Evolutionary conservation across 2,113 vertebrate species (phyloP).

Genomic region (Prochilodus magdalenae): DNA sequence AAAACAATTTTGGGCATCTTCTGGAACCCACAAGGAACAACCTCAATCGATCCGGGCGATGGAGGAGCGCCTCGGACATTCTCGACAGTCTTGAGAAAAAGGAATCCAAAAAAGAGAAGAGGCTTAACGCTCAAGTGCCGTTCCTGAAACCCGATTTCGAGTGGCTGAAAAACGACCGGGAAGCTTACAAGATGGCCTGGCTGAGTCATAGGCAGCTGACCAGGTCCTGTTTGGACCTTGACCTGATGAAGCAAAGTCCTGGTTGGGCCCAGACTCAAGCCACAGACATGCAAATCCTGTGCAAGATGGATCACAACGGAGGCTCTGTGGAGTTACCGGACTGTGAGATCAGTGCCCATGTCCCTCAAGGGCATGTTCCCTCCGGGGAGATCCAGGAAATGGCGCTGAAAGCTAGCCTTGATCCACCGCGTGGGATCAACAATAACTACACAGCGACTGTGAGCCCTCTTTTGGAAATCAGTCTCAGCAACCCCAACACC

Average conservation of each 20-base stretch:
- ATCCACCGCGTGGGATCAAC: conserved; percentile 87
- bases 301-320: conserved; percentile 84
- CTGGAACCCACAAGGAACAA: conserved; percentile 71
- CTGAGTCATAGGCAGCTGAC: conserved; percentile 91
- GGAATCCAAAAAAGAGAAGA: conserved; percentile 60
- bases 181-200: conserved; percentile 96
- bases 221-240: conserved; percentile 90
- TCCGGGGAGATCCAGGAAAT: conserved; percentile 89
- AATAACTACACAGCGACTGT: conserved; percentile 87
- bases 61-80: conserved; percentile 90
- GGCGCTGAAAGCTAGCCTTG: conserved; percentile 85
- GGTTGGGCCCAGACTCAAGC: conserved; percentile 97
- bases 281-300: conserved; percentile 81
- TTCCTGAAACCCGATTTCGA: conserved; percentile 80
- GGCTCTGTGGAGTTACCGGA: conserved; percentile 88
- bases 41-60: conserved; percentile 79
- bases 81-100: conserved; percentile 79
- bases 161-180: conserved; percentile 88
- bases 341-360: conserved; percentile 84
- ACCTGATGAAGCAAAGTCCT: conserved; percentile 86
- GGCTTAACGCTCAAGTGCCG: conserved; percentile 63
- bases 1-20: conserved; percentile 80
- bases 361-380: conserved; percentile 87
- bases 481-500: conserved; percentile 86
- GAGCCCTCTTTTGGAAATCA: conserved; percentile 89